A percentile compares a stretch with the other conserved stretches of the same genome.
phyloP scores from a whole-genome alignment of 2,888 invertebrate species.

The Ectemnius cavifrons region DNA sequence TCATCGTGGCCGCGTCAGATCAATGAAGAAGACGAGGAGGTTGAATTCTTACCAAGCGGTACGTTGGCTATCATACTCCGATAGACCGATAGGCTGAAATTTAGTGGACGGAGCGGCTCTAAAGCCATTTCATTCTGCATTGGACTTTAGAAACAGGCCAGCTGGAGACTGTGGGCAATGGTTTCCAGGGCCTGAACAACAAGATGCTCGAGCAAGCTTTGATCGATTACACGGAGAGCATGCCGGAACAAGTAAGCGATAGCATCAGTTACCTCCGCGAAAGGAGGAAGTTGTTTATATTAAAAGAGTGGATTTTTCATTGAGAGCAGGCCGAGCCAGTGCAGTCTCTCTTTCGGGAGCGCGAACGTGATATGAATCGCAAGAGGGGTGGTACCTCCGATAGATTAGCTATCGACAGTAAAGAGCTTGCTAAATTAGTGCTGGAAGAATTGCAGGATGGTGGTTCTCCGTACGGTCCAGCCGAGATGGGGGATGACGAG shows the following conservation, averaged over 20 bases:
- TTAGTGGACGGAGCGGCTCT: too few species aligned
- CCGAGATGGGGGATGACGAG: conserved; percentile 54
- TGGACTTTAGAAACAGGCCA: conserved; percentile 72
- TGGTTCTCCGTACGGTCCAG: conserved; percentile 47
- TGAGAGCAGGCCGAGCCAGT: conserved; percentile 51
- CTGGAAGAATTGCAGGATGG: conserved; percentile 61
- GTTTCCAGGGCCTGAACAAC: conserved; percentile 73
- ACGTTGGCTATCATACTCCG: not conserved
- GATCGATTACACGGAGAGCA: conserved; percentile 66
- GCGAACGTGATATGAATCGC: conserved; percentile 64
- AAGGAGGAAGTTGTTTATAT: not conserved
- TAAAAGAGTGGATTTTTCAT: not conserved
- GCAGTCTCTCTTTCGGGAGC: conserved; percentile 71
- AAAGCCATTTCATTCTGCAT: too few species aligned
- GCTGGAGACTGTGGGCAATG: conserved; percentile 77
- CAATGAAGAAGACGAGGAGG: conserved; percentile 59
- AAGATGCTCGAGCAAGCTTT: conserved; percentile 65
- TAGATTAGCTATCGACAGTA: conserved; percentile 37
- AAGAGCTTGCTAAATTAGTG: conserved; percentile 57
- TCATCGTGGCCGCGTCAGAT: conserved; percentile 33
- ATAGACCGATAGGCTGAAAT: too few species aligned
- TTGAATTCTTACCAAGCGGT: conserved; percentile 69
- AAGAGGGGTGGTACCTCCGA: conserved; percentile 55
- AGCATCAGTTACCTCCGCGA: too few species aligned
- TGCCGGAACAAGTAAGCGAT: conserved; percentile 61